Base-by-base conservation (phyloP, 2,888 invertebrate species). In the Callosobruchus maculatus region DNA sequence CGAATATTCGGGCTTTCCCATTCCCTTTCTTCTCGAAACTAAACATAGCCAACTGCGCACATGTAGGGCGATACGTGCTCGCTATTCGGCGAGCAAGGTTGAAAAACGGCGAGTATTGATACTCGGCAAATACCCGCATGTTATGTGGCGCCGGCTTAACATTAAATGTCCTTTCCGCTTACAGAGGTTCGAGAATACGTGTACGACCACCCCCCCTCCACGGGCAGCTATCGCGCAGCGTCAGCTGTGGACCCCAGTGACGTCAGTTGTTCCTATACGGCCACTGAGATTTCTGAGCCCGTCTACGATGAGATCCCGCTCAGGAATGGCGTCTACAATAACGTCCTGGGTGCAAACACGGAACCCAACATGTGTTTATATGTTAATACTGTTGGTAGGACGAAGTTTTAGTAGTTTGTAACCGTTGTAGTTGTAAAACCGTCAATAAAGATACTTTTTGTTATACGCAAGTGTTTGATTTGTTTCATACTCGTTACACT, bases 231-330 rank as follows among this genome's bases (percentile, higher is more conserved):
- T 74, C 80, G 84, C 74, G 84, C 85, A 20, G 83, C 83, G 4
- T 82, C 84, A 4, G 77, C 82, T 22, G 82, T 84, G 80, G 89
- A 83, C 84, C 89, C 85, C 4, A 78, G 82, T 67, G 82, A 80
- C 71, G 67, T 71, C 68, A 68, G 22, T 31, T 66, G 21, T 22
- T 22, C 18, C 30, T 68, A 26, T 13, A 3, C 21, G 0, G 21
- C 9, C 18, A 31, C 70, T 68, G 66, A 70, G n/a, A 49, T 49
- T 13, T 85, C 87, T 1, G 92, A 92, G 82, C 92, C 92, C 71
- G 85, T 93, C 22, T 93, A 93, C 81, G 93, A 92, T 76, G 92
- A 93, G 86, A 93, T 93, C 76, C 92, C 92, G n/a, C 49, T 49
- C 49, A 49, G 49, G 13, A 49, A 49, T 49, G 49, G 49, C 49